Evolutionary conservation across 2,888 invertebrate genomes (phyloP).

Genomic region (Apomyelois bistriatella): DNA sequence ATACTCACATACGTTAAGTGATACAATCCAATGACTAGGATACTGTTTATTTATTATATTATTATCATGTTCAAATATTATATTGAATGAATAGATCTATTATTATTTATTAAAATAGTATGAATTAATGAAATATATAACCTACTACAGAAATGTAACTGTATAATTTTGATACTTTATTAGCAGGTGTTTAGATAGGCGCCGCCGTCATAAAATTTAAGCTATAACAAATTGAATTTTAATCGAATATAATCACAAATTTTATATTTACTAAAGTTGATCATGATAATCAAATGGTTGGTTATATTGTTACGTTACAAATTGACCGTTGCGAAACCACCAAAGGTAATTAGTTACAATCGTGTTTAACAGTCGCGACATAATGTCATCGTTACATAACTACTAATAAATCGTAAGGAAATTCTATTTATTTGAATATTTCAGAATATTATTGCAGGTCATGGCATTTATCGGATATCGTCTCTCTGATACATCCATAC

Average conservation of each 20-base stretch:
- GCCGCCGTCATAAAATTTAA: no score
- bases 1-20: no score
- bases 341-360: conserved; percentile 18
- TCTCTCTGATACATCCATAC: neutral
- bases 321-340: conserved; percentile 13
- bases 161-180: no score
- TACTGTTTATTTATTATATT: no score
- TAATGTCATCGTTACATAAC: conserved; percentile 18
- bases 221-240: neutral
- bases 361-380: conserved; percentile 15
- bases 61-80: no score
- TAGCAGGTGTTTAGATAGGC: no score
- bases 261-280: neutral
- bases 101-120: no score
- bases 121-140: no score
- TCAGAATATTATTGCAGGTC: conserved; percentile 16
- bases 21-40: no score
- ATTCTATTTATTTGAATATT: conserved; percentile 8
- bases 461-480: conserved; percentile 12
- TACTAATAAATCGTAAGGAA: conserved; percentile 7
- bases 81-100: no score
- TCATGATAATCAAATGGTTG: neutral
- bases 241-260: neutral
- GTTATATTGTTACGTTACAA: neutral
- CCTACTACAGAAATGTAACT: no score